phyloP scores from a whole-genome alignment of 1,140 invertebrate genomes.

The Octopus sinensis region DNA sequence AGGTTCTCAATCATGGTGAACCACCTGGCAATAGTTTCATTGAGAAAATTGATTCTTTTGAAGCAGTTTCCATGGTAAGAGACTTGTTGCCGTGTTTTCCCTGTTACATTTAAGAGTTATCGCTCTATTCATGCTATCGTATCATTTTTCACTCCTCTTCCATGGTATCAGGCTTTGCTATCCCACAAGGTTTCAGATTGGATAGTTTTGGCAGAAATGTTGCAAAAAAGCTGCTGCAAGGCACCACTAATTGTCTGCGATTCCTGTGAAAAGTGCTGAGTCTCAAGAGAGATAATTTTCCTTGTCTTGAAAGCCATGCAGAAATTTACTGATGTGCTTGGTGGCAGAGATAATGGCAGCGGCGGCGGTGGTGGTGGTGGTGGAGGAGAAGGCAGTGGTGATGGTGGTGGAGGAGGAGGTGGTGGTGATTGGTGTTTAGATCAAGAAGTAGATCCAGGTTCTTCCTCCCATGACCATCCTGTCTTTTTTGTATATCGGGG shows the following conservation, averaged over 20 bases:
- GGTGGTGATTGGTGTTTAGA: too few species aligned
- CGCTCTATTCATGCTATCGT: not conserved
- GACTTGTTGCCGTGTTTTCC: not conserved
- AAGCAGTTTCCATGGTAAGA: not conserved
- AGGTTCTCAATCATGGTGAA: not conserved
- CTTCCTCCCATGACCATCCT: too few species aligned
- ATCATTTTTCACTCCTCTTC: not conserved
- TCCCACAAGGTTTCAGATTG: not conserved
- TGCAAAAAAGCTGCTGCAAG: not conserved
- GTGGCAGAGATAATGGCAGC: too few species aligned
- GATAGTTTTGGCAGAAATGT: not conserved
- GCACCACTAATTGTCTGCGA: not conserved
- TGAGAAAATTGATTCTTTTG: not conserved
- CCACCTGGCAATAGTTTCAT: not conserved
- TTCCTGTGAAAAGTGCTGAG: too few species aligned
- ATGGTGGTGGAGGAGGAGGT: too few species aligned
- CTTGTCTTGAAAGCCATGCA: too few species aligned
- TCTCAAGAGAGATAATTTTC: too few species aligned
- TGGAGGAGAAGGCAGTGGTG: too few species aligned
- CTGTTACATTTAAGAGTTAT: not conserved
- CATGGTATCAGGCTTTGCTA: not conserved
- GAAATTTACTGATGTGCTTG: too few species aligned
- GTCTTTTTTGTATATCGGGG: too few species aligned
- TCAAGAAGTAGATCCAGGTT: too few species aligned
- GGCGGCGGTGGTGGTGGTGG: too few species aligned